Conservation (phyloP, 2,888 invertebrate species). For the Strigamia transsilvanica region DNA sequence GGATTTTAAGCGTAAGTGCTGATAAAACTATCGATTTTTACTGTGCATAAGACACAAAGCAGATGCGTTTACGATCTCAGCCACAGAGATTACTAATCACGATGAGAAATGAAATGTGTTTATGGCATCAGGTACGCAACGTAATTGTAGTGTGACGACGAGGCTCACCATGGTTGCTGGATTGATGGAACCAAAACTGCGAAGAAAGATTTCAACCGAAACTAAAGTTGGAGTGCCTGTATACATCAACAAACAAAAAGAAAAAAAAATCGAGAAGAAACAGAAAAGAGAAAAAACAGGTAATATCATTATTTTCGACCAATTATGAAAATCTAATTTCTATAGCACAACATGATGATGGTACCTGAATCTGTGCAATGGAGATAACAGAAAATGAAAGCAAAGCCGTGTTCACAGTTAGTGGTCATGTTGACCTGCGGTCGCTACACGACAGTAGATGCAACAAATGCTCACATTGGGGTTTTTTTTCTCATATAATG, state of each 20-base stretch:
- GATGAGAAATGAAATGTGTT: not conserved
- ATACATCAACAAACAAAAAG: not conserved
- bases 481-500: too few species aligned
- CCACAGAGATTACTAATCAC: not conserved
- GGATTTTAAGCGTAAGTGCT: not conserved
- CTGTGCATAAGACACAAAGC: not conserved
- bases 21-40: constrained; percentile 13
- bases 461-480: too few species aligned
- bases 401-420: too few species aligned
- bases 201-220: constrained; percentile 58
- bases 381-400: too few species aligned
- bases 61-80: not conserved
- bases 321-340: too few species aligned
- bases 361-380: too few species aligned
- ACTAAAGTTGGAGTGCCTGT: constrained; percentile 59
- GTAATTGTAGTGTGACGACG: not conserved
- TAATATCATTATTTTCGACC: too few species aligned
- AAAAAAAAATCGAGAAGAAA: not conserved
- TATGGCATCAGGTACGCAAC: not conserved
- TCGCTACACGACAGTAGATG: too few species aligned
- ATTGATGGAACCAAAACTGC: constrained; percentile 60
- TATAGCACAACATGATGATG: too few species aligned
- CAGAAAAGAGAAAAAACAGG: not conserved
- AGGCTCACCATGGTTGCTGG: constrained; percentile 60
- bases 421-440: too few species aligned